Conservation (phyloP, 2,888 invertebrate genomes). For the Mesochorus sp. region DNA sequence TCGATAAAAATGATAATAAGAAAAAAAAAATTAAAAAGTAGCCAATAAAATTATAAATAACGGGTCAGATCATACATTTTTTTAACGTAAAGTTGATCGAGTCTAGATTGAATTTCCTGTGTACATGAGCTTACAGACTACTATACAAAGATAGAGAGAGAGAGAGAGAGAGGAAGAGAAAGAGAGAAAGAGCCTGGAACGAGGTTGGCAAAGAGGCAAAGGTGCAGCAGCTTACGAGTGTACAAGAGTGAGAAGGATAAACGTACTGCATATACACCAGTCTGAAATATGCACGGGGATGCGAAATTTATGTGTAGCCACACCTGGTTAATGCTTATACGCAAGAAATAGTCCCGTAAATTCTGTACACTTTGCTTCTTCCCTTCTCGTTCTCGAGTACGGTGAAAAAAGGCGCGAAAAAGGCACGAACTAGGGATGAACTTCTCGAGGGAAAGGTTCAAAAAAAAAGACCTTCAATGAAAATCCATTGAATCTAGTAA, state of each 20-base stretch:
- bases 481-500: no score
- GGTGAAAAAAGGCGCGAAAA: no score
- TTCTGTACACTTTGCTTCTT: conserved; percentile 74
- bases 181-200: conserved; percentile 5
- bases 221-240: conserved; percentile 23
- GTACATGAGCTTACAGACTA: neutral
- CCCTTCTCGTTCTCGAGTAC: neutral
- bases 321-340: conserved; percentile 81
- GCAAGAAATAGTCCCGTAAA: conserved; percentile 81
- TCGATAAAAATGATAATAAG: neutral
- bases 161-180: conserved; percentile 5
- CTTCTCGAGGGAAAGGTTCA: no score
- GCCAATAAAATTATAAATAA: neutral
- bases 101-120: neutral
- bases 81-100: neutral
- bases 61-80: neutral
- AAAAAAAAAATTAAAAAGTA: neutral
- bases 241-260: conserved; percentile 32
- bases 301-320: conserved; percentile 81
- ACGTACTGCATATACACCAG: conserved; percentile 58
- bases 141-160: neutral
- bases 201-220: conserved; percentile 30
- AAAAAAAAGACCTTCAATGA: no score
- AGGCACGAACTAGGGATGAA: no score
- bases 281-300: conserved; percentile 81